Conservation (phyloP, 2,797 vertebrate genomes). For the Heteromormyrus szaboi region DNA sequence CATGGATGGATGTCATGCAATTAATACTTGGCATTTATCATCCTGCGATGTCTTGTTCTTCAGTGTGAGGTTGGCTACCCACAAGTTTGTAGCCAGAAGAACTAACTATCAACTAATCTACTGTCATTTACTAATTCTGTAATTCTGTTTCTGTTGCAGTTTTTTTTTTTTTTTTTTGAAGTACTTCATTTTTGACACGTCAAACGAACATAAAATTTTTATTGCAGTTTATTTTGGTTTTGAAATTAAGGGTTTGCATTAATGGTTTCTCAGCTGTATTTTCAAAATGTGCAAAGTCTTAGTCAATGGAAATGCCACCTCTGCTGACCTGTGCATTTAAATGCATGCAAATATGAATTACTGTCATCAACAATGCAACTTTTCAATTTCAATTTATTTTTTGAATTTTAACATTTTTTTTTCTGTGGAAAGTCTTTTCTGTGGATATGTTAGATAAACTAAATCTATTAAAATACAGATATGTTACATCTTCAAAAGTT, state of each 20-base stretch:
- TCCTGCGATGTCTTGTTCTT: background rate
- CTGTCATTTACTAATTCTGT: background rate
- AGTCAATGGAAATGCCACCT: background rate
- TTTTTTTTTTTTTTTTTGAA: background rate
- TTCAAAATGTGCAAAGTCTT: background rate
- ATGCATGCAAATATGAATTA: background rate
- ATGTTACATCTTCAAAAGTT: background rate
- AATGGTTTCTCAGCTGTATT: background rate
- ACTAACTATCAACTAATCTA: background rate
- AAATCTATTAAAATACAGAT: too few species aligned
- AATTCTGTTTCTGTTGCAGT: background rate
- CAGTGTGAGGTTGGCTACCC: background rate
- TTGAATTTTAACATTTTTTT: background rate
- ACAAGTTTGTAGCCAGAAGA: background rate
- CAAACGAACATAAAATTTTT: background rate
- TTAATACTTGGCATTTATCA: background rate
- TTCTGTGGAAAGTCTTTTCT: background rate
- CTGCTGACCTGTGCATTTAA: background rate
- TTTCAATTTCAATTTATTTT: background rate
- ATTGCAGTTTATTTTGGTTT: background rate
- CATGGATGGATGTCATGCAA: background rate
- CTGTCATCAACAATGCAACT: background rate
- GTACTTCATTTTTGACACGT: background rate
- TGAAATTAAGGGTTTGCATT: background rate
- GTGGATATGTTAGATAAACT: background rate